Base-by-base conservation (phyloP, 2,797 vertebrate genomes). In the Miichthys miiuy region DNA sequence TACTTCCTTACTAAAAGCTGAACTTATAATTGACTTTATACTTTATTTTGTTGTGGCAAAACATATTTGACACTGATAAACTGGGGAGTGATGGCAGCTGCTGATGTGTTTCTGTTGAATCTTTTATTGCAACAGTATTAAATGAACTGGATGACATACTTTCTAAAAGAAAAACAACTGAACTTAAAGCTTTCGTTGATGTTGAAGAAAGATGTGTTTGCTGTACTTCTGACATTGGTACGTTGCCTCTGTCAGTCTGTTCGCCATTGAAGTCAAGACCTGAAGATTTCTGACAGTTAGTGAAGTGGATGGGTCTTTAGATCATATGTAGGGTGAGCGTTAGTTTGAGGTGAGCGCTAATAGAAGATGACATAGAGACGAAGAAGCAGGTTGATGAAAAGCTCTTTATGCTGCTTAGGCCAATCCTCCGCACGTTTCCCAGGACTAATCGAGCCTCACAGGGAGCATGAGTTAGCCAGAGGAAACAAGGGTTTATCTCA, bases 391-490 rank as follows among this genome's bases (percentile, higher is more conserved):
- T 83, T 90, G 81, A 72, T 88, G 79, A 70, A 92, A 92, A 91
- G 88, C 84, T 85, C 87, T 91, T 94, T 92, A 90, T 70, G 55
- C 82, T 82, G 84, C 91, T 91, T 90, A 93, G 79, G 74, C 30
- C 88, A 93, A 93, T 94, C 91, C 83, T 81, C 47, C 67, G 81
- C 89, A 91, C 56, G 72, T 87, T 93, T 86, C 77, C 72, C 48
- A 23, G 54, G 17, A 57, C 78, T 77, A 65, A 82, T 79, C 34
- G 69, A 79, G 82, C 62, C 42, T 3, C 55, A 66, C 20, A 7
- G 79, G 66, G 64, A 84, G 64, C 67, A 65, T 67, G 80, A 77
- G 72, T 60, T 21, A 42, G 56, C 82, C 71, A 68, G 57, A 68
- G 48, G 52, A 67, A 77, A 65, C 66, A 41, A 52, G 54, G 76